A percentile compares a stretch with the other conserved stretches of the same genome.
Conservation (phyloP, 2,113 vertebrate species). For the Cranoglanis bouderius region DNA sequence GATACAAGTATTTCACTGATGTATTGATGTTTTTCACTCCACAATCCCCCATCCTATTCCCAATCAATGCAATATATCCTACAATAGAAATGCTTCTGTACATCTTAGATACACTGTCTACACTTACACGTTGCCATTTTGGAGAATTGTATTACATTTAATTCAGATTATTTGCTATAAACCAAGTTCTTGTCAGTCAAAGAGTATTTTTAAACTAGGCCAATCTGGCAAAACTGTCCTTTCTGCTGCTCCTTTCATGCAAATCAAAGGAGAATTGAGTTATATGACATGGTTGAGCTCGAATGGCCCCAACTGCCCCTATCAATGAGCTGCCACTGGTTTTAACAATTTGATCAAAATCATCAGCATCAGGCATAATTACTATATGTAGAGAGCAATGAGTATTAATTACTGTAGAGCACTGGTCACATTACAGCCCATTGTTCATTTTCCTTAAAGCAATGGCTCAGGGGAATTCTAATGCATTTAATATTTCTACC, state of each 20-base stretch:
- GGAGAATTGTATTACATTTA: not conserved
- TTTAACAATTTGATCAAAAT: not conserved
- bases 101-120: not conserved
- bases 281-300: not conserved
- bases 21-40: not conserved
- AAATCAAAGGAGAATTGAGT: not conserved
- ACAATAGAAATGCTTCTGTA: not conserved
- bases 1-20: not conserved
- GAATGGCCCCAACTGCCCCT: too few relatives aligned
- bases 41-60: not conserved
- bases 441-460: not conserved
- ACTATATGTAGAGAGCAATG: not conserved
- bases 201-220: not conserved
- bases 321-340: not conserved
- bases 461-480: not conserved
- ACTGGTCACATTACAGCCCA: not conserved
- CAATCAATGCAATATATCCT: too few relatives aligned
- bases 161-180: not conserved
- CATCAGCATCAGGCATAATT: not conserved
- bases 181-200: not conserved
- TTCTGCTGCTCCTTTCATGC: not conserved
- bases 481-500: not conserved
- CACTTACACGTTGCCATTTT: too few relatives aligned
- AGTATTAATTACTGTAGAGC: not conserved
- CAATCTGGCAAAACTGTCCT: not conserved